These are phyloP conservation scores for Melitaea cinxia DNA, from an alignment of 1,140 invertebrate genomes.

Conservation along the genomic window DNA sequence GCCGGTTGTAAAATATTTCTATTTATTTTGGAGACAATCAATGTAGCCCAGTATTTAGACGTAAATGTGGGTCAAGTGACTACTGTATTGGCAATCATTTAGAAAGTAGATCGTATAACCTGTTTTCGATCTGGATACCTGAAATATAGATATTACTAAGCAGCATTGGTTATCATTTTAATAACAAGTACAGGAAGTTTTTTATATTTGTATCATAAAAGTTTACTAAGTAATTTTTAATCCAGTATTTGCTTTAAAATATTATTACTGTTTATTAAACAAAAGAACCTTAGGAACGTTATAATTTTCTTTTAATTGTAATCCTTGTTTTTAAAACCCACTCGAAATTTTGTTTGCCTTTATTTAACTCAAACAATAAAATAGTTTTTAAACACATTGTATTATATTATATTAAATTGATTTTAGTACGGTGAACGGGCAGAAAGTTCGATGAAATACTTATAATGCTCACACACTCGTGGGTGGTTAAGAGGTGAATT, in stretches of 20 bases:
- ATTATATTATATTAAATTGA: too few species aligned
- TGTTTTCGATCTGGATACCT: constrained; percentile 40
- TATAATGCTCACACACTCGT: too few species aligned
- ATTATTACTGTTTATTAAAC: too few species aligned
- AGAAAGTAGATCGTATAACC: constrained; percentile 59
- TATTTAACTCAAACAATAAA: too few species aligned
- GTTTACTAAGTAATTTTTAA: neutral
- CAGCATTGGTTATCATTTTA: constrained; percentile 5
- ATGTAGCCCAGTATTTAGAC: constrained; percentile 21
- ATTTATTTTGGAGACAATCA: constrained; percentile 21
- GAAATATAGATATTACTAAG: constrained; percentile 3
- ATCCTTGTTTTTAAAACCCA: too few species aligned
- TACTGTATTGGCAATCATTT: constrained; percentile 53
- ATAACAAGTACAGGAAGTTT: neutral
- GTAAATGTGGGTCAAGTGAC: constrained; percentile 54
- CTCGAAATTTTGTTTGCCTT: too few species aligned
- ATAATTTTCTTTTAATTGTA: neutral
- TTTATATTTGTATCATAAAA: neutral
- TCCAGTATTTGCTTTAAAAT: neutral
- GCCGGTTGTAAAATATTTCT: constrained; percentile 1
- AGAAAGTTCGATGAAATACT: too few species aligned
- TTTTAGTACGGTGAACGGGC: too few species aligned
- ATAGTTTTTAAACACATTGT: too few species aligned
- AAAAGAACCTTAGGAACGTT: too few species aligned
- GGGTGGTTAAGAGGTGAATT: too few species aligned